Conservation (phyloP, 2,113 vertebrate species). For the Phoenicopterus ruber region DNA sequence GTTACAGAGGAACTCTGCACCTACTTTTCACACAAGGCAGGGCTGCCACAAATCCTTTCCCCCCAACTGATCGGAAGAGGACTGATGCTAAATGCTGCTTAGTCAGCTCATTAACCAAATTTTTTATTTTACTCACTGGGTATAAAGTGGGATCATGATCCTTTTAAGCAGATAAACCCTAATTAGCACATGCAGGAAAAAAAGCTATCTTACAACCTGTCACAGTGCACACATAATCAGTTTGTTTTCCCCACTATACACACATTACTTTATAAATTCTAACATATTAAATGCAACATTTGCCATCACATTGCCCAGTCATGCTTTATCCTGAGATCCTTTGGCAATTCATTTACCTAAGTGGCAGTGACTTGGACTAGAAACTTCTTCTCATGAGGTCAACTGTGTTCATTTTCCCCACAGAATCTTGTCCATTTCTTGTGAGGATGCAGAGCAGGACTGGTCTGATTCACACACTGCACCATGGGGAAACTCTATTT, state of each 20-base stretch:
- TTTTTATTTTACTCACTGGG: background rate
- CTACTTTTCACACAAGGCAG: background rate
- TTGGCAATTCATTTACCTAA: background rate
- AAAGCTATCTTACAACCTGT: background rate
- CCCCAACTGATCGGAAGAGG: fast-evolving
- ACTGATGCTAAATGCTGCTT: background rate
- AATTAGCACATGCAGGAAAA: background rate
- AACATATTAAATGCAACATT: background rate
- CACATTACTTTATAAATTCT: background rate
- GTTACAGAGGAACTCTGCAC: background rate
- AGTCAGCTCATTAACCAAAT: background rate
- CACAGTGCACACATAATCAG: background rate
- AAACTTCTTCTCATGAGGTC: background rate
- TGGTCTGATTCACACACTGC: background rate
- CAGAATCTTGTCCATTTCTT: background rate
- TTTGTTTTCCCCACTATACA: background rate
- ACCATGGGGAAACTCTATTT: background rate
- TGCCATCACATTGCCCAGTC: background rate
- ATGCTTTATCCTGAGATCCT: background rate
- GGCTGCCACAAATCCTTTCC: background rate
- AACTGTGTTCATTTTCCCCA: background rate
- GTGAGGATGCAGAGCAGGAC: background rate
- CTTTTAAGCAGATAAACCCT: background rate
- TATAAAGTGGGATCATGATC: background rate
- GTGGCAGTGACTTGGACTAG: background rate